Conservation (phyloP, 2,113 vertebrate species). For the Myotis lucifugus region DNA sequence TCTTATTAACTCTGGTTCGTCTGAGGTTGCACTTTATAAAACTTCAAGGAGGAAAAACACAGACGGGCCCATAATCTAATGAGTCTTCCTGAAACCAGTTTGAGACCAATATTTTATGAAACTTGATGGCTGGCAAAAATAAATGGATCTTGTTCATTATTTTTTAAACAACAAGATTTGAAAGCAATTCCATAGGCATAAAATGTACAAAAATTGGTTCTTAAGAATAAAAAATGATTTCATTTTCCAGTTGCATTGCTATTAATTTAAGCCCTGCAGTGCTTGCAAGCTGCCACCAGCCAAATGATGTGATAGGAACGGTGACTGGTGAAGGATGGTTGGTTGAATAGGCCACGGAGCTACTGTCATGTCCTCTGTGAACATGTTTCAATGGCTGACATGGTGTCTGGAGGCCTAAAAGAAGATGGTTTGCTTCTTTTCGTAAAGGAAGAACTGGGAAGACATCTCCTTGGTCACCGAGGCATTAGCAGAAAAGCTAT, state of each 20-base stretch:
- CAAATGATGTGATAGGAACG: constrained; percentile 81
- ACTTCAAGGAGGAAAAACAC: constrained; percentile 75
- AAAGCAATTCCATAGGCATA: constrained; percentile 82
- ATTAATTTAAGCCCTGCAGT: constrained; percentile 84
- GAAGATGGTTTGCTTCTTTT: constrained; percentile 47
- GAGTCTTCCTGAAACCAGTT: constrained; percentile 79
- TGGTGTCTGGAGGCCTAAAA: constrained; percentile 24
- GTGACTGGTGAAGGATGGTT: constrained; percentile 75
- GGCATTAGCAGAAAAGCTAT: constrained; percentile 38
- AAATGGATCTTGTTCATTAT: constrained; percentile 80
- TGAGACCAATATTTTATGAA: constrained; percentile 80
- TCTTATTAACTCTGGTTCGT: constrained; percentile 83
- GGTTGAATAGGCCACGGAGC: neutral
- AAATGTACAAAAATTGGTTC: constrained; percentile 80
- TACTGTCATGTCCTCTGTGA: constrained; percentile 37
- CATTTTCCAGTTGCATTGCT: constrained; percentile 80
- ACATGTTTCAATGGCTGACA: constrained; percentile 20
- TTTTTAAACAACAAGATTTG: constrained; percentile 86
- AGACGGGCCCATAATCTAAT: constrained; percentile 83
- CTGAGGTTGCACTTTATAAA: constrained; percentile 80
- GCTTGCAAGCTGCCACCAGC: constrained; percentile 80
- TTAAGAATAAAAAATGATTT: constrained; percentile 85
- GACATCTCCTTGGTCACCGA: neutral
- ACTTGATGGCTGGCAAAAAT: constrained; percentile 76
- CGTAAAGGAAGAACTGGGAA: constrained; percentile 30